Evolutionary conservation across 2,113 vertebrate species (phyloP).

Genomic region (Pluvianellus socialis): DNA sequence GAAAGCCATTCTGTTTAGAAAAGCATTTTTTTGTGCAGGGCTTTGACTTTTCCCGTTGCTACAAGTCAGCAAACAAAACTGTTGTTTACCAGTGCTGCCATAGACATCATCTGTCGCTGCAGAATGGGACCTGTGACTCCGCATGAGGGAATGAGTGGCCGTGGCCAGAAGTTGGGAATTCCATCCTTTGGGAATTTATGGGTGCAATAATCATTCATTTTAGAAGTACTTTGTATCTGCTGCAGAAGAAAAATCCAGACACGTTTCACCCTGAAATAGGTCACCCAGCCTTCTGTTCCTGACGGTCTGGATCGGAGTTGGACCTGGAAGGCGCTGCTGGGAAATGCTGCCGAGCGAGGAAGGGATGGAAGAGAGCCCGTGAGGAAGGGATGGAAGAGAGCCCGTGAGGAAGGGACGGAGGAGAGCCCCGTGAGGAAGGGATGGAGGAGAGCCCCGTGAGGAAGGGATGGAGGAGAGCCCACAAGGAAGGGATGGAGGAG

Average conservation of each 20-base stretch:
- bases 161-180: neutral
- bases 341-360: neutral
- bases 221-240: neutral
- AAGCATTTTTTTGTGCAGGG: conserved; percentile 18
- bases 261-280: fast-evolving
- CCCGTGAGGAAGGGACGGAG: too few species aligned
- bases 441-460: too few species aligned
- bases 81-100: neutral
- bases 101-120: neutral
- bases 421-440: too few species aligned
- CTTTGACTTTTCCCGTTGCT: neutral
- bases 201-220: neutral
- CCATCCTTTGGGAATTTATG: neutral
- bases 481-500: too few species aligned
- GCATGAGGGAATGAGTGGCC: fast-evolving
- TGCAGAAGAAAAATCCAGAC: neutral
- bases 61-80: neutral
- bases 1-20: neutral
- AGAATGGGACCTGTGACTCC: neutral
- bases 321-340: neutral
- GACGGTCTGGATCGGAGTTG: fast-evolving
- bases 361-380: too few species aligned
- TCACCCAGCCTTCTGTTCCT: neutral
- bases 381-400: too few species aligned
- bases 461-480: neutral